These are phyloP conservation scores for Triplophysa yarkandensis DNA, from an alignment of 2,797 vertebrate species.

Conservation along the genomic window DNA sequence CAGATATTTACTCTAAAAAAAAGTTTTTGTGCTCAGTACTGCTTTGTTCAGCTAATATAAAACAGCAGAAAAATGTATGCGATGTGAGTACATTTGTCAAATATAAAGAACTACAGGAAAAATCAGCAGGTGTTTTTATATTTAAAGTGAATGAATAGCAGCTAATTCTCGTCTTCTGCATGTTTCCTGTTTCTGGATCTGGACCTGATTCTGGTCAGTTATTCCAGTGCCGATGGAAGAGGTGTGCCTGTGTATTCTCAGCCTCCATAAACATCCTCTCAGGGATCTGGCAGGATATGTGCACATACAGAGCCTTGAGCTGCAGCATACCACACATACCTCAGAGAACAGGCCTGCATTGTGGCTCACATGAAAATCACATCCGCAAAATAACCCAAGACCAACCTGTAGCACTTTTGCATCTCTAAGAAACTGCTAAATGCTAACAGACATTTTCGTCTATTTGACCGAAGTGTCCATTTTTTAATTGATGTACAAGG, in stretches of 20 bases:
- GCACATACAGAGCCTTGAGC: conserved; percentile 16
- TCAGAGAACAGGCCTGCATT: conserved; percentile 13
- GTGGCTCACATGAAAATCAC: background rate
- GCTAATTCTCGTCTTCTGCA: background rate
- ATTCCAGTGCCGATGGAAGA: conserved; percentile 33
- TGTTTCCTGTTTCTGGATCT: conserved; percentile 12
- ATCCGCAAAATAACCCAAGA: background rate
- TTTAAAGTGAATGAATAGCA: background rate
- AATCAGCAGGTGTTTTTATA: background rate
- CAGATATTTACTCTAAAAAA: too few species aligned
- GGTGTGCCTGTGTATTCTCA: conserved; percentile 58
- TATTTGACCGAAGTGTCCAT: too few species aligned
- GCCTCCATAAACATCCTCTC: conserved; percentile 62
- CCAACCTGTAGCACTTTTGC: background rate
- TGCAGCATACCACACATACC: conserved; percentile 21
- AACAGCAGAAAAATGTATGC: background rate
- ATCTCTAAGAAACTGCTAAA: background rate
- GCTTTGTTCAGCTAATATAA: background rate
- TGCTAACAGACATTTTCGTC: too few species aligned
- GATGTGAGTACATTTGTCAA: background rate
- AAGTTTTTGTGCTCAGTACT: too few species aligned
- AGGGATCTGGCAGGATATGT: conserved; percentile 41
- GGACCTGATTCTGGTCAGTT: conserved; percentile 4
- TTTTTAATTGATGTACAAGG: too few species aligned
- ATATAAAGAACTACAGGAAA: background rate